Base-by-base conservation (phyloP, 2,888 invertebrate genomes). In the Furcula furcula region DNA sequence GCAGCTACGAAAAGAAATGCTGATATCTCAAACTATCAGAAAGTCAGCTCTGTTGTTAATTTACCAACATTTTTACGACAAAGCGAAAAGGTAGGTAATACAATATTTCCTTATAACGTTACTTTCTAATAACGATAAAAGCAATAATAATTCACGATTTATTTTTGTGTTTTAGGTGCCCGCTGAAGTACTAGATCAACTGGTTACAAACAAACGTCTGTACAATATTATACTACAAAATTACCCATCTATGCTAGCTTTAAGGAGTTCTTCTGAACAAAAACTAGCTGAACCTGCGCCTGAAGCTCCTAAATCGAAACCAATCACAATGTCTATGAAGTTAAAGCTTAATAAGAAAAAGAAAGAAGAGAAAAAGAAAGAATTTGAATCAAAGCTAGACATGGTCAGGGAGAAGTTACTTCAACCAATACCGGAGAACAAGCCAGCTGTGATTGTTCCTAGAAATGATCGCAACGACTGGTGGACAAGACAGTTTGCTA, bases 21-120 rank as follows among this genome's bases (percentile, higher is more conserved):
- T 20, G 87, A 90, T 46, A 56, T 79, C 22, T 72, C 79, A 1
- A 66, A 68, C 34, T 74, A 66, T 28, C 84, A 82, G 15, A 88
- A 85, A 75, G 84, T 82, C 39, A 91, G 91, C 55, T 95, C 95
- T 30, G 93, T 94, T 36, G 91, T 95, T 16, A 94, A 94, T 74
- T 81, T 96, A 31, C 96, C 95, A 1, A 96, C 95, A 2, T 96
- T 94, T 74, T 90, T 95, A 29, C 91, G 90, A 61, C 91, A 93
- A 75, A 92, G 92, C 62, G 94, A 94, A 78, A 94, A 91, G 89
- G 93, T 93, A 80, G 47, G 42, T 29, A 30, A 21, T 21, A 10
- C 3, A 10, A 21, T 6, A 4, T 16, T n/a, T n/a, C 6, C 6
- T 16, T 16, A 16, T 10, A 4, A 10, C 10, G 6, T 21, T 5